Evolutionary conservation across 2,797 vertebrate species (phyloP), one percentile per base, ranked within the genome.

Genomic region (Cryptoblepharus egeriae): DNA sequence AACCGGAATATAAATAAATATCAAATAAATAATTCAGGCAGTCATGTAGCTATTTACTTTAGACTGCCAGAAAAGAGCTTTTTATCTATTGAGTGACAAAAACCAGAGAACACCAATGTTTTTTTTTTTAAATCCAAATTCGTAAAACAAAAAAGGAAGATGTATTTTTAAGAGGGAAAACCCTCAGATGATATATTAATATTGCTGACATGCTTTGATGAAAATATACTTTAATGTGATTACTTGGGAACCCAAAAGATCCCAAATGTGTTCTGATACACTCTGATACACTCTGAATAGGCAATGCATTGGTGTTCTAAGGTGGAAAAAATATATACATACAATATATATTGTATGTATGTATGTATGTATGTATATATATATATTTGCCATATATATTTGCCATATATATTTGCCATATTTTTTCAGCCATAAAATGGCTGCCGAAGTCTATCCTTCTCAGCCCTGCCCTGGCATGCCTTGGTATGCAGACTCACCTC

Each of bases 11-110:
- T 49, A 83, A 64, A 80, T 68, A 70, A 60, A 73, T 77, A 67
- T 79, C 70, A 72, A n/a, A 60, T 39, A 81, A 75, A 64, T 30
- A 69, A 78, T 80, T 75, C 45, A 76, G 3, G 24, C 58, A 84
- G 57, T 3, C 18, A n/a, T 85, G 75, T 68, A 79, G 35, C 52
- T 85, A 74, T 72, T 81, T 60, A 58, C 52, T 81, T 85, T 72
- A n/a, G 12, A 20, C 5, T 71, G 18, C 58, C 49, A 85, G 30
- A 15, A 32, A 64, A 79, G 26, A 26, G 4, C 2, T 69, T 82
- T 82, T 88, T 75, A 61, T 80, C n/a, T 1, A 0, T 2, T 39
- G 22, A 82, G 16, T 75, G 83, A 68, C 67, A 77, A 75, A 63
- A 24, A 24, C 26, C 32, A 63, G 75, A 52, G 77, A 84, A 81